phyloP scores from a whole-genome alignment of 2,797 vertebrate genomes.

The Lemur catta region DNA sequence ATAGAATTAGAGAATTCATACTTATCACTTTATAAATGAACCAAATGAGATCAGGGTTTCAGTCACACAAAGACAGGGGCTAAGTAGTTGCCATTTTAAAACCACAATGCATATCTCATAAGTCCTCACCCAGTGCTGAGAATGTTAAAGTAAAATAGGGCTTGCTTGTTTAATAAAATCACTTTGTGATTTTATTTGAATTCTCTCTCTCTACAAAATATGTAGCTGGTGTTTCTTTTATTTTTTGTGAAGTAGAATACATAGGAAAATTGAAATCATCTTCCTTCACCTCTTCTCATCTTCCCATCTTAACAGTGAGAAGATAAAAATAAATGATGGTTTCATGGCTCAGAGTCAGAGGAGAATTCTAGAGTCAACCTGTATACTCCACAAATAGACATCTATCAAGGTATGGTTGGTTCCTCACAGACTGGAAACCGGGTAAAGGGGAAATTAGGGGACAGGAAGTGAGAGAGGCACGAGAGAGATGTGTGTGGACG shows the following conservation, averaged over 20 bases:
- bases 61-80: background rate
- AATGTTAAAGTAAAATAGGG: background rate
- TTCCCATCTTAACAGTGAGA: background rate
- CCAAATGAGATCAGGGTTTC: background rate
- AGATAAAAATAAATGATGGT: background rate
- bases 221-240: background rate
- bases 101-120: background rate
- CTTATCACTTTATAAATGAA: background rate
- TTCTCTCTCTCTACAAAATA: too few relatives aligned
- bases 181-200: background rate
- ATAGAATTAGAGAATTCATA: background rate
- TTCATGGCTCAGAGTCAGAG: background rate
- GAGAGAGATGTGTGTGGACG: fast-evolving
- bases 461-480: fast-evolving
- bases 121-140: background rate
- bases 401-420: background rate
- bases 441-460: background rate
- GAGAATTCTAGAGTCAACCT: background rate
- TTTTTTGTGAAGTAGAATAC: background rate
- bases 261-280: background rate
- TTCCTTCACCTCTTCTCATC: background rate
- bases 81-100: background rate
- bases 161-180: background rate
- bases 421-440: background rate
- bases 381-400: background rate